Conservation (phyloP, 2,113 vertebrate genomes). For the Myiagra hebetior region DNA sequence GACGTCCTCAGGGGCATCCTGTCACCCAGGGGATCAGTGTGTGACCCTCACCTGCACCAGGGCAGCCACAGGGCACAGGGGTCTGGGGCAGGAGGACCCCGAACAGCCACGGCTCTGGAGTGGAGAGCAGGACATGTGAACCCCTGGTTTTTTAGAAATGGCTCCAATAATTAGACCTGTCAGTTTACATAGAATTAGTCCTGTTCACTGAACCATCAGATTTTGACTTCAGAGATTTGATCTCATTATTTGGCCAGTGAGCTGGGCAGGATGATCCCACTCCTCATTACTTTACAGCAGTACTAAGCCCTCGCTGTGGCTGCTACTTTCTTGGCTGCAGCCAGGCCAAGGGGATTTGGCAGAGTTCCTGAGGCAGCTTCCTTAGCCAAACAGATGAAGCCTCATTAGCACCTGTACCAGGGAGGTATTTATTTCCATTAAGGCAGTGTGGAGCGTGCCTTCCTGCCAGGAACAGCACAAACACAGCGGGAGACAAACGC, state of each 20-base stretch:
- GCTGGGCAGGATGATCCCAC: background rate
- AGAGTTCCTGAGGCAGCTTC: background rate
- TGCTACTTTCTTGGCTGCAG: background rate
- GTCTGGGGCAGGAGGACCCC: background rate
- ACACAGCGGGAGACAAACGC: background rate
- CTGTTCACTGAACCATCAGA: background rate
- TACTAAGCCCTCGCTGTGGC: background rate
- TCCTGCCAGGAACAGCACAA: background rate
- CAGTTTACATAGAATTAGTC: background rate
- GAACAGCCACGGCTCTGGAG: fast-evolving
- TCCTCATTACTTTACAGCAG: background rate
- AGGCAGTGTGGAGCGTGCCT: background rate
- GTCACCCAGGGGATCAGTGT: fast-evolving
- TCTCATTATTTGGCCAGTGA: background rate
- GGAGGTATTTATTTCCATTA: background rate
- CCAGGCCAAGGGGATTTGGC: background rate
- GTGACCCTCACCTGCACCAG: fast-evolving
- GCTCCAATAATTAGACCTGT: background rate
- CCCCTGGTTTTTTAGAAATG: background rate
- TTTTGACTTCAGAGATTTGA: background rate
- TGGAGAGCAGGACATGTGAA: background rate
- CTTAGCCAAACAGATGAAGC: background rate
- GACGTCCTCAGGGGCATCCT: fast-evolving
- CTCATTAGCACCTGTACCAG: slow-evolving; percentile 16
- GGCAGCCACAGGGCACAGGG: background rate